Evolutionary conservation across 2,113 vertebrate species (phyloP), one percentile per base, ranked within the genome.

Genomic region (Machaerirhynchus nigripectus): DNA sequence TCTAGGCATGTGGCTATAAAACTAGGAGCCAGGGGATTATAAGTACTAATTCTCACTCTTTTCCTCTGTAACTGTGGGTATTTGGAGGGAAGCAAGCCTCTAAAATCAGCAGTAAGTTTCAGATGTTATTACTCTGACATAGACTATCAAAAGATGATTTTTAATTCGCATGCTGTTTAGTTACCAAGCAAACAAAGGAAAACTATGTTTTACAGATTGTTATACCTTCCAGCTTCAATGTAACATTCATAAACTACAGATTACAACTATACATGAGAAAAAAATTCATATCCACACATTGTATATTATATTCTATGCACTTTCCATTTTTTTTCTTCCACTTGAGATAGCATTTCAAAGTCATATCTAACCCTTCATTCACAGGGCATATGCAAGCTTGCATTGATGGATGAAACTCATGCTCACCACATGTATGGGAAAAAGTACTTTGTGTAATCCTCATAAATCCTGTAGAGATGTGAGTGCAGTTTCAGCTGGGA

Each of bases 321-420:
- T 91, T 93, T 68, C 60, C 18, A 47, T 37, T 76, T 96, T 75
- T 75, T 90, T 70, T 81, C 52, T 94, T 71, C 56, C 71, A 71
- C 56, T 95, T 83, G 63, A 96, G 89, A 85, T 57, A 93, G 57
- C 22, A 31, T 94, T 97, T 94, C 93, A 94, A 88, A 93, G 76
- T 73, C 53, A 65, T 13, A 28, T 42, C n/a, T 88, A 92, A 60
- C 16, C n/a, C 2, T 70, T 71, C 70, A 53, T 96, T 93, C 85
- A 88, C 23, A 91, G 78, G 33, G 71, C 40, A 93, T 86, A 91
- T 91, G 30, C 69, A 93, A 95, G 57, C 42, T 86, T 53, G 47
- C 81, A 94, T 39, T 94, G 50, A 87, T 89, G 74, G 84, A 93
- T 86, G 70, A 90, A 96, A 70, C 53, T 78, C 71, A 80, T 61